A percentile compares a stretch with the other conserved stretches of the same genome.
phyloP scores from a whole-genome alignment of 64 coral and sea anemone genomes.

The Catalaphyllia jardinei region DNA sequence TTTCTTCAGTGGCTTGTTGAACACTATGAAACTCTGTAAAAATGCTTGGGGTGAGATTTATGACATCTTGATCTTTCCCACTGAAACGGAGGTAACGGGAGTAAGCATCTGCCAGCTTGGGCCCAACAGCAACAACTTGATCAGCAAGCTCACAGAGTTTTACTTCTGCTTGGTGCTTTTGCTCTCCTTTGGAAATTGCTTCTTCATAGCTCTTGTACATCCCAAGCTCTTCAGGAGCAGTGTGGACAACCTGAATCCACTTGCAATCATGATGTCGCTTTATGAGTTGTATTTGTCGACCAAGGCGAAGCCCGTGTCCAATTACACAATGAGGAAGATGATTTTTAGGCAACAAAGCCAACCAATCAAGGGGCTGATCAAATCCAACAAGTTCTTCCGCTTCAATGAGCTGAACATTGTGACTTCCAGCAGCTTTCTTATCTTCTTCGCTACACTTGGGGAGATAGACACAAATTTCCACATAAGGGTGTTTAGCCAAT shows the following conservation, averaged over 20 bases:
- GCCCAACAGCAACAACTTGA: neutral
- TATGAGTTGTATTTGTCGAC: neutral
- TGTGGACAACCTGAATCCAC: conserved; percentile 2
- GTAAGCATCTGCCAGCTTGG: neutral
- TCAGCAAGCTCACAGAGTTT: neutral
- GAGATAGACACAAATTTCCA: neutral
- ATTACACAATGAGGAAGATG: neutral
- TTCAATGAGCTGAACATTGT: neutral
- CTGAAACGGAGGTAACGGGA: too few species aligned
- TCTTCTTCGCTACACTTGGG: neutral
- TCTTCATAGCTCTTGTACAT: neutral
- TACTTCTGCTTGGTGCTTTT: neutral
- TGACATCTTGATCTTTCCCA: too few species aligned
- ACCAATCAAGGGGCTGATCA: neutral
- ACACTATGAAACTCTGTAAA: too few species aligned
- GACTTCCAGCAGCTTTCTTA: neutral
- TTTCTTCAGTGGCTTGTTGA: neutral
- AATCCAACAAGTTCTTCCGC: neutral
- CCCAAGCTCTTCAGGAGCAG: neutral
- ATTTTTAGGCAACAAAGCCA: neutral
- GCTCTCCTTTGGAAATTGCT: neutral
- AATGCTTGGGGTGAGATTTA: too few species aligned
- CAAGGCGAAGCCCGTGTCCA: neutral
- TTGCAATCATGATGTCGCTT: neutral
- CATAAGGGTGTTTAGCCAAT: neutral